phyloP scores from a whole-genome alignment of 2,888 invertebrate species.

The Octodonta nipae region DNA sequence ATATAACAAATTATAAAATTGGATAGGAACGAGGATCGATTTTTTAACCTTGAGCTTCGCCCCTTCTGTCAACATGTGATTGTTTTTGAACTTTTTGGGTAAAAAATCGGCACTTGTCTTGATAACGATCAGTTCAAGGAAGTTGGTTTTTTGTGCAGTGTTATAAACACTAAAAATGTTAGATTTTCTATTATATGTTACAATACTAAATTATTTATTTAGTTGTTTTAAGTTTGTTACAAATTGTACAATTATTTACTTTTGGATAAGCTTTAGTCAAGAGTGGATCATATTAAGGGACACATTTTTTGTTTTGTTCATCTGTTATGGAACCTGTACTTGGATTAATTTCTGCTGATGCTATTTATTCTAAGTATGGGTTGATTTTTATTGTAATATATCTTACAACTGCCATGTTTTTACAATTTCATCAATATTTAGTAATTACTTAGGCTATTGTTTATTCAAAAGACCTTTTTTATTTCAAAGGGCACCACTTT shows the following conservation, averaged over 20 bases:
- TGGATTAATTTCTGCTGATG: not conserved
- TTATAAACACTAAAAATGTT: conserved; percentile 33
- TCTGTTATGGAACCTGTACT: conserved; percentile 1
- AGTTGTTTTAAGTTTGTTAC: conserved; percentile 28
- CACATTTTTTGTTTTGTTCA: conserved; percentile 2
- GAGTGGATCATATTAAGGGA: conserved; percentile 11
- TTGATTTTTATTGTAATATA: not conserved
- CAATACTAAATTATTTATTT: conserved; percentile 27
- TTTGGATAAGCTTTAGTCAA: conserved; percentile 17
- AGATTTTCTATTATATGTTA: conserved; percentile 35
- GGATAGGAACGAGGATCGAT: conserved; percentile 23
- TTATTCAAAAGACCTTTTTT: conserved; percentile 14
- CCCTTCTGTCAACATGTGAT: conserved; percentile 12
- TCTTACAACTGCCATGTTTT: conserved; percentile 13
- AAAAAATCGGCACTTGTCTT: conserved; percentile 1
- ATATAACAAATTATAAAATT: conserved; percentile 34
- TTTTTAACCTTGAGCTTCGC: conserved; percentile 12
- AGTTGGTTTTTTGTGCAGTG: conserved; percentile 32
- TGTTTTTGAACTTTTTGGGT: conserved; percentile 13
- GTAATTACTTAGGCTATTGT: conserved; percentile 11
- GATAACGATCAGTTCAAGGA: conserved; percentile 26
- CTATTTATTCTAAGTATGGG: conserved; percentile 1
- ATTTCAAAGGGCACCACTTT: conserved; percentile 22
- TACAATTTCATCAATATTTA: too few relatives aligned
- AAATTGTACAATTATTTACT: conserved; percentile 11